A percentile compares a stretch with the other conserved stretches of the same genome.
phyloP scores from a whole-genome alignment of 2,797 vertebrate genomes.

The Spatula clypeata region DNA sequence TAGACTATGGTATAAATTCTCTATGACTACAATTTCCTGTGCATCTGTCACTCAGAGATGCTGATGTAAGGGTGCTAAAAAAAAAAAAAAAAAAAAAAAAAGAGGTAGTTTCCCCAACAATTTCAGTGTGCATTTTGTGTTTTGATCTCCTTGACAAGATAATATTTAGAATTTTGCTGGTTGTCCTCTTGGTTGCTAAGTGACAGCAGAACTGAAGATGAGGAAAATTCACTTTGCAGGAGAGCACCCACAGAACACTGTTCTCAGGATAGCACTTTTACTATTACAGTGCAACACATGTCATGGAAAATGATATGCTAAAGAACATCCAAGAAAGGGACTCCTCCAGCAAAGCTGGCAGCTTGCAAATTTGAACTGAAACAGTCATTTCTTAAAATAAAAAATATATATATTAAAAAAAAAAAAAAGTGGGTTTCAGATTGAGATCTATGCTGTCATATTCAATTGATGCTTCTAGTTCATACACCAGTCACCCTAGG shows the following conservation, averaged over 20 bases:
- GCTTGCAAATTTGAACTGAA: constrained; percentile 30
- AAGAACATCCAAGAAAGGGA: constrained; percentile 19
- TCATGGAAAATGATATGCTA: constrained; percentile 37
- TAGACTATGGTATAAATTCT: neutral
- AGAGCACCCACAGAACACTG: constrained; percentile 12
- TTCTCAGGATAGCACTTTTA: neutral
- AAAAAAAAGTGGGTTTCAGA: neutral
- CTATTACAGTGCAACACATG: constrained; percentile 1
- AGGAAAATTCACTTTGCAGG: constrained; percentile 14
- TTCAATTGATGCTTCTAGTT: neutral
- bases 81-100: neutral
- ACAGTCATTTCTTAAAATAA: neutral
- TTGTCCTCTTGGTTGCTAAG: constrained; percentile 57
- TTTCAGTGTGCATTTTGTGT: neutral
- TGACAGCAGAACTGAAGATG: constrained; percentile 16
- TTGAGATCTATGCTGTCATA: neutral
- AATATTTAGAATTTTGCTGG: constrained; percentile 33
- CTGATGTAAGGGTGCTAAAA: neutral
- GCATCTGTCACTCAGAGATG: neutral
- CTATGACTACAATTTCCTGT: neutral
- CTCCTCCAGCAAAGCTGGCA: neutral
- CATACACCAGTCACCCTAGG: neutral
- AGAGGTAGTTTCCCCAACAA: neutral
- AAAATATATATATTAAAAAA: too few relatives aligned
- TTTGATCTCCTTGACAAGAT: constrained; percentile 25